Conservation (phyloP, 2,888 invertebrate species). For the Melieria crassipennis region DNA sequence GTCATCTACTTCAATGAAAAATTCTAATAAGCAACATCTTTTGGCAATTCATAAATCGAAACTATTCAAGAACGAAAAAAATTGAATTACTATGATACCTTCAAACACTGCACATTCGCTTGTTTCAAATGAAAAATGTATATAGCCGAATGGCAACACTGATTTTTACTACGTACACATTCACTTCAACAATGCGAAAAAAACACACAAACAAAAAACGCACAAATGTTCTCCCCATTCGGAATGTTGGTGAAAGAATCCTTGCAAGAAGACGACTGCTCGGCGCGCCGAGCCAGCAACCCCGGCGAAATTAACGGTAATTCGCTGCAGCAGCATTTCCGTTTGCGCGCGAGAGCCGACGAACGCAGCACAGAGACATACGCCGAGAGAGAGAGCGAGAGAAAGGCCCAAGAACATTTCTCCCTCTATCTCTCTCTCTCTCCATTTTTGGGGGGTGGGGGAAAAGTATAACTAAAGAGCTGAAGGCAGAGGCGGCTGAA, state of each 20-base stretch:
- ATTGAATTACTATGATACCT: too few species aligned
- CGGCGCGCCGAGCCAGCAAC: neutral
- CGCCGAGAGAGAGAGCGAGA: constrained; percentile 1
- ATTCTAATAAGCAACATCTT: too few species aligned
- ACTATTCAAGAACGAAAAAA: too few species aligned
- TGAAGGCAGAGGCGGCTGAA: neutral
- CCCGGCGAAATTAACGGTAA: constrained; percentile 16
- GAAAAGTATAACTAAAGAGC: neutral
- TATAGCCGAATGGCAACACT: constrained; percentile 28
- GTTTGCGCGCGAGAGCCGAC: neutral
- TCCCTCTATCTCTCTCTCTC: neutral
- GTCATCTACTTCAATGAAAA: too few species aligned
- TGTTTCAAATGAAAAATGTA: neutral
- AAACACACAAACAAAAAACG: constrained; percentile 18
- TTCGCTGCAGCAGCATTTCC: constrained; percentile 1
- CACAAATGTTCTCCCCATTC: constrained; percentile 6
- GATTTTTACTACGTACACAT: constrained; percentile 34
- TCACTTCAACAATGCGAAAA: constrained; percentile 30
- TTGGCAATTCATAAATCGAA: too few species aligned
- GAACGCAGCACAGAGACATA: neutral
- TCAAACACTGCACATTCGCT: neutral
- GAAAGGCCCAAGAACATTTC: neutral
- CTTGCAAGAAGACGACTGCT: neutral
- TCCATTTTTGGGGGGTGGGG: neutral
- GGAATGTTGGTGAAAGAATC: constrained; percentile 11